Conservation (phyloP, 2,797 vertebrate genomes). For the Falco concolor region DNA sequence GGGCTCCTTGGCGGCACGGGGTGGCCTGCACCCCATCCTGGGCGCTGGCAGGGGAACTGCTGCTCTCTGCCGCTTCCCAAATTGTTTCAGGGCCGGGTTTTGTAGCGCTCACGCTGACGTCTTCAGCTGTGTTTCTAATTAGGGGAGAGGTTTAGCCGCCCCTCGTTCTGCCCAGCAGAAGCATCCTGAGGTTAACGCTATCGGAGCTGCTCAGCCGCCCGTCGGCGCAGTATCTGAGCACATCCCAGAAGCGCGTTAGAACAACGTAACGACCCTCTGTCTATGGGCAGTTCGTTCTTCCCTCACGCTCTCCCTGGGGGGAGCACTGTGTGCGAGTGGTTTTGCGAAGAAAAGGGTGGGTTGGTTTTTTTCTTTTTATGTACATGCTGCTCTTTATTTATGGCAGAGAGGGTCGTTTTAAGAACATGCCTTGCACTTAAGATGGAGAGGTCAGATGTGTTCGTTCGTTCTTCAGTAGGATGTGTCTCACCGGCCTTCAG, state of each 20-base stretch:
- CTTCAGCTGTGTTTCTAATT: not conserved
- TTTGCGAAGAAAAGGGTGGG: not conserved
- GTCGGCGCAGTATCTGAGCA: not conserved
- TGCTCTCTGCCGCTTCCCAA: not conserved
- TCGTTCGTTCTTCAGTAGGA: not conserved
- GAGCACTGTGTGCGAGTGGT: not conserved
- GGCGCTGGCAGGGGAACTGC: not conserved
- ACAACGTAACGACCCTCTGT: not conserved
- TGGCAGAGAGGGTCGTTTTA: not conserved
- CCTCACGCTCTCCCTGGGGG: not conserved
- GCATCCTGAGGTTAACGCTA: not conserved
- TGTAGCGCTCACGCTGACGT: rapidly evolving
- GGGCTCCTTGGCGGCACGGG: not conserved
- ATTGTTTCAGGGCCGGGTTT: not conserved
- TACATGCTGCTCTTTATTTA: not conserved
- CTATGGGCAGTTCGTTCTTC: not conserved
- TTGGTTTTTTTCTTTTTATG: not conserved
- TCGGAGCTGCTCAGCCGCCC: not conserved
- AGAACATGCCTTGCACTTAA: not conserved
- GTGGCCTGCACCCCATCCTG: not conserved
- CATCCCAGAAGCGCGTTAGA: not conserved
- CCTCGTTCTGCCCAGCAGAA: not conserved
- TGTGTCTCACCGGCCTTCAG: not conserved
- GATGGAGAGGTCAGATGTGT: not conserved
- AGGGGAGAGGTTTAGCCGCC: not conserved